These are phyloP conservation scores for Dolichomitus sp. DNA, from an alignment of 2,888 invertebrate genomes.

Conservation along the genomic window DNA sequence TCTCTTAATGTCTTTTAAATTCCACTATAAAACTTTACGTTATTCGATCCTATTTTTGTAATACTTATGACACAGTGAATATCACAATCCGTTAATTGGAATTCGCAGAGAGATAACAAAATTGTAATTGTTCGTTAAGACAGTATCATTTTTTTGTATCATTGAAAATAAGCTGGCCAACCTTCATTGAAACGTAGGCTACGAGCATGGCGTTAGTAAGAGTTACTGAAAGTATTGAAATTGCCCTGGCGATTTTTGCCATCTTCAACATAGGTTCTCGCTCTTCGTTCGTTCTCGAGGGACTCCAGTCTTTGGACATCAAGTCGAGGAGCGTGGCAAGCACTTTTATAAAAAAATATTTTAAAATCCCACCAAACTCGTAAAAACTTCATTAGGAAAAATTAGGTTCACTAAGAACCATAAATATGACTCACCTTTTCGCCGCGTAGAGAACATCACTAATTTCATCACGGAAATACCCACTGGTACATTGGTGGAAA, in stretches of 20 bases:
- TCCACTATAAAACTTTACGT: neutral
- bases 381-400: neutral
- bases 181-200: conserved; percentile 40
- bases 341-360: conserved; percentile 25
- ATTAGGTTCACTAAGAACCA: neutral
- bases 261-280: conserved; percentile 66
- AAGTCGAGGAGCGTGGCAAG: conserved; percentile 29
- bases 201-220: conserved; percentile 45
- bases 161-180: neutral
- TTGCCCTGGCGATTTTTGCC: conserved; percentile 66
- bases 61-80: neutral
- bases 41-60: neutral
- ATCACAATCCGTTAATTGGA: neutral
- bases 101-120: neutral
- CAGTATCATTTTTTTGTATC: too few relatives aligned
- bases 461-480: conserved; percentile 52
- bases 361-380: neutral
- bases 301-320: conserved; percentile 68
- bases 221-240: conserved; percentile 66
- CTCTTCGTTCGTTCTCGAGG: conserved; percentile 51
- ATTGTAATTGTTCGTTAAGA: neutral
- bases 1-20: neutral
- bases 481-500: conserved; percentile 67
- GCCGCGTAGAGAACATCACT: conserved; percentile 33
- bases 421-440: conserved; percentile 36